Conservation (phyloP, 2,888 invertebrate genomes). For the Oithona nana region DNA sequence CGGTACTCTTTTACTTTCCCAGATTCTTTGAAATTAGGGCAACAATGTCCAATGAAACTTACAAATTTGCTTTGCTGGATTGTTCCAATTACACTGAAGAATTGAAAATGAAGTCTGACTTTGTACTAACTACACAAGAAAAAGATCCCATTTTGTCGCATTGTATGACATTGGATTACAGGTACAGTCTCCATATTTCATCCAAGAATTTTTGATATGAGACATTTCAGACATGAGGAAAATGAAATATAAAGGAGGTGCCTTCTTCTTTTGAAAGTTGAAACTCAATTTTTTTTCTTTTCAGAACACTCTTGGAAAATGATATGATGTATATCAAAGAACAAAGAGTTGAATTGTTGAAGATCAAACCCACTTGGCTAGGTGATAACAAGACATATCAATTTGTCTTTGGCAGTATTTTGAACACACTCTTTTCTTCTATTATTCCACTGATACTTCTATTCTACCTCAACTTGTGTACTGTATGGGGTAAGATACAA, state of each 20-base stretch:
- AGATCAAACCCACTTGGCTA: not conserved
- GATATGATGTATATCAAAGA: not conserved
- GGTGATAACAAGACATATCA: not conserved
- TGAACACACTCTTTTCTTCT: not conserved
- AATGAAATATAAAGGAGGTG: too few relatives aligned
- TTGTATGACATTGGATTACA: too few relatives aligned
- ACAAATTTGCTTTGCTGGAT: not conserved
- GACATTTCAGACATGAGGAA: too few relatives aligned
- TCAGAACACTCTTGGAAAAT: too few relatives aligned
- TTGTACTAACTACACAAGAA: too few relatives aligned
- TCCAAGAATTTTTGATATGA: too few relatives aligned
- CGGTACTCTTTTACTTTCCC: not conserved
- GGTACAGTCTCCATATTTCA: too few relatives aligned
- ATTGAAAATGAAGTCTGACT: not conserved
- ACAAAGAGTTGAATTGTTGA: not conserved
- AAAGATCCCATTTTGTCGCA: too few relatives aligned
- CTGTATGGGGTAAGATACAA: not conserved
- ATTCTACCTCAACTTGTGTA: not conserved
- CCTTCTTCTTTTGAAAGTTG: too few relatives aligned
- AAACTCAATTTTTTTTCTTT: too few relatives aligned
- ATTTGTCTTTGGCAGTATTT: not conserved
- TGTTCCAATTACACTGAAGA: not conserved
- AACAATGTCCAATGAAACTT: not conserved
- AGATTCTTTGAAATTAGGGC: not conserved
- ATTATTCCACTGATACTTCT: not conserved